Evolutionary conservation across 2,888 invertebrate species (phyloP).

Genomic region (Margaritifera margaritifera): DNA sequence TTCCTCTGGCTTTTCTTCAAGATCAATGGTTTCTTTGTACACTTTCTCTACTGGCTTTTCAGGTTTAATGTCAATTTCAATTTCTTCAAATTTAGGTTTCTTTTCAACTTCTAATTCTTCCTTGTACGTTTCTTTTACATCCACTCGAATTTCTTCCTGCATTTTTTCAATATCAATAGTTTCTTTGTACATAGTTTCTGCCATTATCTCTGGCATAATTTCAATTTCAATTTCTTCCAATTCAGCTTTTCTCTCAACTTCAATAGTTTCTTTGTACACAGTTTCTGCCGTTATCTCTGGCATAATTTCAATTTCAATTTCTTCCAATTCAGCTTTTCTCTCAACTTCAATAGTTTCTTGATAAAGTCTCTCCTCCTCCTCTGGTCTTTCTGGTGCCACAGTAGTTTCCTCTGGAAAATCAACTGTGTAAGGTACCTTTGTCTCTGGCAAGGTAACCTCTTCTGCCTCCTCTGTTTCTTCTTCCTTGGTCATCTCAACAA

Average conservation of each 20-base stretch:
- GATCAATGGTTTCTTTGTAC: neutral
- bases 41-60: conserved; percentile 7
- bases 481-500: conserved; percentile 3
- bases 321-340: too few relatives aligned
- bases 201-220: conserved; percentile 1
- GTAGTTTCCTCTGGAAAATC: conserved; percentile 14
- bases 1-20: too few relatives aligned
- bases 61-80: conserved; percentile 3
- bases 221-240: conserved; percentile 4
- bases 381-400: conserved; percentile 1
- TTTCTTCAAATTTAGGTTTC: neutral
- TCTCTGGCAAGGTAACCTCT: conserved; percentile 13
- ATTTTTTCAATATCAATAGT: conserved; percentile 4
- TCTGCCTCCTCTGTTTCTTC: neutral
- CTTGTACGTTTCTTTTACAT: conserved; percentile 1
- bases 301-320: too few relatives aligned
- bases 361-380: neutral
- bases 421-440: conserved; percentile 3
- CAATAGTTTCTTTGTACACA: conserved; percentile 5
- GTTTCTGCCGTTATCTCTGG: too few relatives aligned
- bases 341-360: conserved; percentile 9
- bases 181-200: conserved; percentile 4
- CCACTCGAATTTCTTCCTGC: conserved; percentile 7
- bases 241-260: conserved; percentile 1
- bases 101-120: neutral